Conservation (phyloP, 2,797 vertebrate species). For the Orestias chungarensis region DNA sequence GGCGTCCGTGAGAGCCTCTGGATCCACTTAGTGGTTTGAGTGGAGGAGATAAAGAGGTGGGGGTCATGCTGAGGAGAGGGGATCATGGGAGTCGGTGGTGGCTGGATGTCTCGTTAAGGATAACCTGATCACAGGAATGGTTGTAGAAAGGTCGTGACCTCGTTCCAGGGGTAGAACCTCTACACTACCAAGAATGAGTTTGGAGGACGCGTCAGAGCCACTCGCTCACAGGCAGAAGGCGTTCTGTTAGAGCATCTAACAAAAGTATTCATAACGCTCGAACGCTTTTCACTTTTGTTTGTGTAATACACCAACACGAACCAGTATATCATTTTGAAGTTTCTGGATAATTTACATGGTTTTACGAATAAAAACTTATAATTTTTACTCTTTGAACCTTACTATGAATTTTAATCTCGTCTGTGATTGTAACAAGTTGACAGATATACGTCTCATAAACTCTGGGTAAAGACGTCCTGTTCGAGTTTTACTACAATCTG, state of each 20-base stretch:
- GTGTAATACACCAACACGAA: too few species aligned
- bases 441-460: too few species aligned
- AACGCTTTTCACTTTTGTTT: not conserved
- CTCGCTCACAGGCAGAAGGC: not conserved
- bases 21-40: conserved; percentile 64
- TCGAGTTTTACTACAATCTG: too few species aligned
- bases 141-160: conserved; percentile 41
- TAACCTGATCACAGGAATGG: conserved; percentile 43
- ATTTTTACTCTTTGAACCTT: too few species aligned
- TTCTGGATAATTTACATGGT: too few species aligned
- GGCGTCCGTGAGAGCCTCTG: conserved; percentile 42
- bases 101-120: conserved; percentile 24
- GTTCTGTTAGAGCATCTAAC: not conserved
- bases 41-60: conserved; percentile 9
- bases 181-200: conserved; percentile 3
- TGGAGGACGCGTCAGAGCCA: not conserved
- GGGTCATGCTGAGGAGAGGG: conserved; percentile 5
- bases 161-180: conserved; percentile 4
- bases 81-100: conserved; percentile 38
- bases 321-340: too few species aligned
- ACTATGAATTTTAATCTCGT: too few species aligned
- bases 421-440: too few species aligned
- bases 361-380: too few species aligned
- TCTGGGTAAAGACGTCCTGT: too few species aligned
- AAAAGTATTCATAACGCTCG: not conserved